Conservation (phyloP, 2,797 vertebrate species). For the Melanotaenia nigrans region DNA sequence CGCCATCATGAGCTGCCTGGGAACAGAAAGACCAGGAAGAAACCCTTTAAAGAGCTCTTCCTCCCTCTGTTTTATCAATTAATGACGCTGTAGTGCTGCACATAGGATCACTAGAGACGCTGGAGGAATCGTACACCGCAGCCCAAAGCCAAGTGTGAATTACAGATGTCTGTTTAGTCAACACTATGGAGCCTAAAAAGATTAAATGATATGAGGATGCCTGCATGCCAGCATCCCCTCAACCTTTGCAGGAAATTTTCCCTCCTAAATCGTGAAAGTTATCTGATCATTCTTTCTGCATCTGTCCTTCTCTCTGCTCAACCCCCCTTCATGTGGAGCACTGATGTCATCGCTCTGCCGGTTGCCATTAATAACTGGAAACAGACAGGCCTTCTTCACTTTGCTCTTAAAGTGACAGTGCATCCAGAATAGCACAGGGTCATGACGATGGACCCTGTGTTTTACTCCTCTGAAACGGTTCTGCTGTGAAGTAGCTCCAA, state of each 20-base stretch:
- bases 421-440: constrained; percentile 53
- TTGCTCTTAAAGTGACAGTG: constrained; percentile 78
- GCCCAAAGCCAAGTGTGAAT: constrained; percentile 37
- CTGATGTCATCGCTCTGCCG: constrained; percentile 82
- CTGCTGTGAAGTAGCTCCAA: constrained; percentile 16
- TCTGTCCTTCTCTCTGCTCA: constrained; percentile 42
- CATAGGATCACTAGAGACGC: constrained; percentile 25
- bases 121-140: constrained; percentile 19
- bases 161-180: constrained; percentile 49
- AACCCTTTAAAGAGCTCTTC: constrained; percentile 61
- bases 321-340: constrained; percentile 60
- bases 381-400: constrained; percentile 77
- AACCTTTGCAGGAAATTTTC: constrained; percentile 19
- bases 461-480: constrained; percentile 5
- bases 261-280: constrained; percentile 31
- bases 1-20: constrained; percentile 33
- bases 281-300: constrained; percentile 47
- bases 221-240: constrained; percentile 9
- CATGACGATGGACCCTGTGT: constrained; percentile 24
- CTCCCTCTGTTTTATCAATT: constrained; percentile 69
- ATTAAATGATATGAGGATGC: constrained; percentile 12
- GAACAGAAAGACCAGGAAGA: constrained; percentile 65
- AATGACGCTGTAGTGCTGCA: constrained; percentile 36
- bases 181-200: constrained; percentile 23
- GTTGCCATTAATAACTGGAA: constrained; percentile 81